Evolutionary conservation across 23 tunicate species (phyloP).

Genomic region (Botrylloides violaceus): DNA sequence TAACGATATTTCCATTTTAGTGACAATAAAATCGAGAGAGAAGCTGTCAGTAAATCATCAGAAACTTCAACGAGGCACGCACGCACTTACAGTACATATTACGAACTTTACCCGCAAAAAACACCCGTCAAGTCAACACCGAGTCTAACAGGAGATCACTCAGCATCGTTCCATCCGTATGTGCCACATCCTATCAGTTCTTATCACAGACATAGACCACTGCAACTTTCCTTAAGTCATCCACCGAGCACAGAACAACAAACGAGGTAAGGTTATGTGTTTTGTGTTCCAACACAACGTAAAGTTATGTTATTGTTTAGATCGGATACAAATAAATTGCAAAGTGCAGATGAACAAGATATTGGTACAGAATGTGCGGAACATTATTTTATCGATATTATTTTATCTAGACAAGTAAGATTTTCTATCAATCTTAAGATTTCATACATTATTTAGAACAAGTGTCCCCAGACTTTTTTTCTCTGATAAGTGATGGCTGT

Average conservation of each 20-base stretch:
- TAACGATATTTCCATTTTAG: neutral
- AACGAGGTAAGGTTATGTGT: neutral
- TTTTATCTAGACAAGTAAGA: constrained; percentile 80
- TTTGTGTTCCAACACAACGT: neutral
- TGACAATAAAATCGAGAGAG: constrained; percentile 6
- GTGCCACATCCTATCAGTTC: constrained; percentile 24
- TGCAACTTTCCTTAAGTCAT: constrained; percentile 70
- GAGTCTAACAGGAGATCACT: constrained; percentile 2
- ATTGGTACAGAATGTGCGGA: constrained; percentile 78
- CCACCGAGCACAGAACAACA: constrained; percentile 17
- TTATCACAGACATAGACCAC: constrained; percentile 43
- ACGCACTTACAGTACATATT: constrained; percentile 17
- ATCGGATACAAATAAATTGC: neutral
- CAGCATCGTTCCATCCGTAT: constrained; percentile 18
- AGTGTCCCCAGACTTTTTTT: too few species aligned
- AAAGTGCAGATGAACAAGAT: constrained; percentile 33
- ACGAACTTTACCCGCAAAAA: constrained; percentile 18
- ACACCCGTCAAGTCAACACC: neutral
- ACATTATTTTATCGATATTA: constrained; percentile 88
- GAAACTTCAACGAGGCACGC: constrained; percentile 2
- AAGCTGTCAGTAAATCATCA: neutral
- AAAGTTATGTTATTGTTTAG: neutral
- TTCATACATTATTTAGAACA: neutral
- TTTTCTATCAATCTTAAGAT: neutral
- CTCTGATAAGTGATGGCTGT: too few species aligned